Conservation (phyloP, 2,888 invertebrate species). For the Lepidocyrtinus sp. region DNA sequence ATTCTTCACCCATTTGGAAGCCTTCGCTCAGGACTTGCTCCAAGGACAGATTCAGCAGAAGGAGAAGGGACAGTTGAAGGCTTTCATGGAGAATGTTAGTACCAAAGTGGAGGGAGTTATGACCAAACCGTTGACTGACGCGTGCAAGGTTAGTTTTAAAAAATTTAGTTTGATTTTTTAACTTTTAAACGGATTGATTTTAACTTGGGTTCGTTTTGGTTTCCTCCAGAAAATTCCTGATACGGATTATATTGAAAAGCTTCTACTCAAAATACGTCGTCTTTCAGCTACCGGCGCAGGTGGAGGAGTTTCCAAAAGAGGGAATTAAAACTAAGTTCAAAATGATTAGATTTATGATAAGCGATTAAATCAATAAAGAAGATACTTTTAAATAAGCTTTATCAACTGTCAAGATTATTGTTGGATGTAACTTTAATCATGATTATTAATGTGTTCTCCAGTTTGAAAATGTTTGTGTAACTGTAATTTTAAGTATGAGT, state of each 20-base stretch:
- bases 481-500: too few relatives aligned
- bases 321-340: too few relatives aligned
- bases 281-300: slow-evolving; percentile 23
- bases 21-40: slow-evolving; percentile 38
- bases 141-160: slow-evolving; percentile 49
- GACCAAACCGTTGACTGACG: slow-evolving; percentile 44
- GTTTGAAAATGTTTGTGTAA: too few relatives aligned
- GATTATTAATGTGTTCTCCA: too few relatives aligned
- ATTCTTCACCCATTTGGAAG: slow-evolving; percentile 59
- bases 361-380: too few relatives aligned
- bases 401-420: too few relatives aligned
- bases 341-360: too few relatives aligned
- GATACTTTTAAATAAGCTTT: too few relatives aligned
- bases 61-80: slow-evolving; percentile 21
- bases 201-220: not conserved
- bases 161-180: not conserved
- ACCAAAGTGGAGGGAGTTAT: slow-evolving; percentile 31
- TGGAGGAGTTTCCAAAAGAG: not conserved
- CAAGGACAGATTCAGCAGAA: not conserved
- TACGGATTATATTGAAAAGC: slow-evolving; percentile 57
- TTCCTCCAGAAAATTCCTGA: slow-evolving; percentile 33
- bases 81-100: slow-evolving; percentile 30
- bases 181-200: not conserved
- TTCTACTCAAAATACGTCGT: slow-evolving; percentile 60
- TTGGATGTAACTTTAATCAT: too few relatives aligned